Base-by-base conservation (phyloP, 2,113 vertebrate genomes). In the Holacanthus passer region DNA sequence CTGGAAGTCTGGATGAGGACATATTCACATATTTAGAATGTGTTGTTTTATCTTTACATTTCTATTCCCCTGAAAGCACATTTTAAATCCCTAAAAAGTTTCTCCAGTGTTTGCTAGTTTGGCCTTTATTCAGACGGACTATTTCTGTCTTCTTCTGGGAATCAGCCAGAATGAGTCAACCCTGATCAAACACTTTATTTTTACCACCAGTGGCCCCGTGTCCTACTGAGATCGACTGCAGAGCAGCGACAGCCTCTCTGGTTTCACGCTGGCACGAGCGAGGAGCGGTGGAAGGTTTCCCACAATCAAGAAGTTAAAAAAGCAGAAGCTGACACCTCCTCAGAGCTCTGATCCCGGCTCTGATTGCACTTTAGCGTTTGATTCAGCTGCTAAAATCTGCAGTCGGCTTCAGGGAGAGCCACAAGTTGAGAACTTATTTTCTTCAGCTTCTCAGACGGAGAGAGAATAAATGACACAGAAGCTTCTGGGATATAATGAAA, bases 181-280 rank as follows among this genome's bases (percentile, higher is more conserved):
- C 62, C 58, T 64, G 71, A 83, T 91, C 72, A 83, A 88, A 90
- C 74, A 22, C 31, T 72, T 81, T 83, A 69, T 88, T 87, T 85
- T 85, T 76, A 79, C 62, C 81, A 75, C 69, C 56, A 43, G 58
- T 76, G 60, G 88, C 24, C 62, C 9, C 63, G 1, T 14, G 13
- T 79, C 70, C 76, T 12, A 45, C 89, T 75, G 87, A 82, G 85
- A 58, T 13, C 11, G 58, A 82, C 83, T 84, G 73, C 77, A 17
- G 77, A 3, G 63, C 59, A 9, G 67, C 32, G 27, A 48, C 64
- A 31, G 81, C 68, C 56, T 78, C 64, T 79, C 35, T 56, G 70
- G 73, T 70, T 72, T 87, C 86, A 77, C 31, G 45, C 77, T 59
- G 82, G 43, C 35, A 47, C 32, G 47, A 37, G 0, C 5, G 43